A percentile compares a stretch with the other conserved stretches of the same genome.
Conservation (phyloP, 2,113 vertebrate genomes). For the Carassius gibelio region DNA sequence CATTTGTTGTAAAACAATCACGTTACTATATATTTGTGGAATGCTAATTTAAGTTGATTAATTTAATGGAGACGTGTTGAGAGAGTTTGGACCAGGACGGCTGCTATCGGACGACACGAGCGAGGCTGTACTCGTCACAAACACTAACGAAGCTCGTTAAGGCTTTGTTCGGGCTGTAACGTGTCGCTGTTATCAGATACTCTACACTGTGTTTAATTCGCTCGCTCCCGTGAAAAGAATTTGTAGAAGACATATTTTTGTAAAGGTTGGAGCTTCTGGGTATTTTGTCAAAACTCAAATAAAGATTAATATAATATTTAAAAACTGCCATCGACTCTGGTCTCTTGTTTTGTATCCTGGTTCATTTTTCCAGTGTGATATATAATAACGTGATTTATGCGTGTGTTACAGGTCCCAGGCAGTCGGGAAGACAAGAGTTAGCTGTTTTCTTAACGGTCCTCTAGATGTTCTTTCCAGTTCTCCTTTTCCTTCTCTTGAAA, state of each 20-base stretch:
- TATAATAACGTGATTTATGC: too few relatives aligned
- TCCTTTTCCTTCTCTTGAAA: too few relatives aligned
- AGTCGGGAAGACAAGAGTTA: too few relatives aligned
- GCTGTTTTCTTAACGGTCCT: too few relatives aligned
- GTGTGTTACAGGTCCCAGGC: too few relatives aligned
- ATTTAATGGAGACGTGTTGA: conserved; percentile 84
- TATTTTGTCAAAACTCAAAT: conserved; percentile 99
- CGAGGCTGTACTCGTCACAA: neutral
- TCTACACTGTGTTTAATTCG: conserved; percentile 85
- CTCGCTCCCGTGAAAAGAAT: conserved; percentile 81
- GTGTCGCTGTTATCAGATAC: conserved; percentile 65
- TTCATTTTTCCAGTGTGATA: neutral
- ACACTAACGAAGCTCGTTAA: neutral
- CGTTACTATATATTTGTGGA: conserved; percentile 90
- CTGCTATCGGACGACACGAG: conserved; percentile 77
- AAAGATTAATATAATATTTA: conserved; percentile 91
- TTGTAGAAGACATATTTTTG: conserved; percentile 99
- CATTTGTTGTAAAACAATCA: conserved; percentile 77
- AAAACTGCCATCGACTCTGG: conserved; percentile 53
- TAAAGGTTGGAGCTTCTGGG: conserved; percentile 96
- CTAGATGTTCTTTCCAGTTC: too few relatives aligned
- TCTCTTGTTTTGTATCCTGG: neutral
- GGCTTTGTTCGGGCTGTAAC: too few relatives aligned
- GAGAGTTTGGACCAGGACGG: conserved; percentile 73
- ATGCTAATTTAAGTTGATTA: conserved; percentile 98